Evolutionary conservation across 1,140 invertebrate species (phyloP), one percentile per base, ranked within the genome.

Genomic region (Camponotus vicinus): DNA sequence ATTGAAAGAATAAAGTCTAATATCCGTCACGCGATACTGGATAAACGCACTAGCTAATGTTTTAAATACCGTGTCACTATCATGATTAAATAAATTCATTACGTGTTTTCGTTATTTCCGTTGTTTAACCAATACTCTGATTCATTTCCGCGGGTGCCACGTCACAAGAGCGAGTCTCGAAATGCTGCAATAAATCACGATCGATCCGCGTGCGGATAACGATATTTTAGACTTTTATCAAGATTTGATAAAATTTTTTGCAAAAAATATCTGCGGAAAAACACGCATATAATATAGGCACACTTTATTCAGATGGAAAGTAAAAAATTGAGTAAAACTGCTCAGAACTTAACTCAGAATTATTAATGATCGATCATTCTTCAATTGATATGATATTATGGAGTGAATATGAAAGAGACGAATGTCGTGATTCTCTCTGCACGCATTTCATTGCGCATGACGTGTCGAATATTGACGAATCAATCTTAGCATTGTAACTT

Each of bases 401-500:
- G 1, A 82, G 18, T 82, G 37, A 15, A 45, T 73, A 49, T 9
- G 13, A 9, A 15, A 45, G 40, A 45, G 42, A 61, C 4, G 9
- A 42, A 55, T 69, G 52, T 66, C 40, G 52, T 37, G 52, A 70
- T 57, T 59, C 40, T 71, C 66, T 45, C 78, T 9, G 40, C 55
- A 55, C 18, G n/a, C 13, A 37, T 27, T 34, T 13, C 45, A 70
- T 57, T 49, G 66, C 27, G 69, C 69, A 55, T 73, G 18, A 73
- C 18, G 52, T 34, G 52, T 42, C 11, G 3, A 13, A 52, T 71
- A 59, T 71, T 52, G 52, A 71, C 79, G 69, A 61, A 83, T 83
- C 79, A 83, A 83, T 83, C 79, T 83, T 83, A 83, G 40, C 40
- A 18, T 27, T 45, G 79, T 59, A 83, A 73, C 69, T 83, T 83